phyloP scores from a whole-genome alignment of 2,113 vertebrate species.

The Eonycteris spelaea region DNA sequence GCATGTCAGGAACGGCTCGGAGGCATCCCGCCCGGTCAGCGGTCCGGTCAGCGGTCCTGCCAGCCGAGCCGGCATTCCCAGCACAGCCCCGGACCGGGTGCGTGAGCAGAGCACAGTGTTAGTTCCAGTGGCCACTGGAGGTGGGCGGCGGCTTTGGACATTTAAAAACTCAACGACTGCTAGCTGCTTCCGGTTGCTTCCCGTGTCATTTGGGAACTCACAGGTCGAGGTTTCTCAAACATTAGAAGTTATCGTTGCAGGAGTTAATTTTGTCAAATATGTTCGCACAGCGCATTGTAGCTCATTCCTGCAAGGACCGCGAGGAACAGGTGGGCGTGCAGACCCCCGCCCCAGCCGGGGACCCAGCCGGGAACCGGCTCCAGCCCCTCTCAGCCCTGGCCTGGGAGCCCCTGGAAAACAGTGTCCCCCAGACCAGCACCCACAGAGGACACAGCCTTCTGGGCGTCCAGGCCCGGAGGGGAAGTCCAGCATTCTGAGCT shows the following conservation, averaged over 20 bases:
- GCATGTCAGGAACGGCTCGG: background rate
- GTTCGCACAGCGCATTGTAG: background rate
- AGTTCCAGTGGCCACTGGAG: background rate
- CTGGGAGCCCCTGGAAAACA: background rate
- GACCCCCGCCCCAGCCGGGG: background rate
- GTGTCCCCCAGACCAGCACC: background rate
- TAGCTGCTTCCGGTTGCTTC: background rate
- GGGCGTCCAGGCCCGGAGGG: background rate
- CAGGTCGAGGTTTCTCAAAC: background rate
- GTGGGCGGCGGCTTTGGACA: background rate
- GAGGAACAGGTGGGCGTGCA: background rate
- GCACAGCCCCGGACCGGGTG: no score
- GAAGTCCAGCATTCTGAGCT: background rate
- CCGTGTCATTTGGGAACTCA: background rate
- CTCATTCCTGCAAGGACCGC: background rate
- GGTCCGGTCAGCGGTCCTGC: background rate
- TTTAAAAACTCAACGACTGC: background rate
- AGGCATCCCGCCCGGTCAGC: no score
- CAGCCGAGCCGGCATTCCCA: rapidly evolving
- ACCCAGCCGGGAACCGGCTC: background rate
- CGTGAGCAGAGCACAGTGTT: background rate
- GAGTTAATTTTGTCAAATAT: background rate
- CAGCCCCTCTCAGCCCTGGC: background rate
- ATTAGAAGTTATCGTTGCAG: background rate
- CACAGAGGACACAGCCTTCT: background rate